Evolutionary conservation across 2,888 invertebrate genomes (phyloP).

Genomic region (Arctia plantaginis): DNA sequence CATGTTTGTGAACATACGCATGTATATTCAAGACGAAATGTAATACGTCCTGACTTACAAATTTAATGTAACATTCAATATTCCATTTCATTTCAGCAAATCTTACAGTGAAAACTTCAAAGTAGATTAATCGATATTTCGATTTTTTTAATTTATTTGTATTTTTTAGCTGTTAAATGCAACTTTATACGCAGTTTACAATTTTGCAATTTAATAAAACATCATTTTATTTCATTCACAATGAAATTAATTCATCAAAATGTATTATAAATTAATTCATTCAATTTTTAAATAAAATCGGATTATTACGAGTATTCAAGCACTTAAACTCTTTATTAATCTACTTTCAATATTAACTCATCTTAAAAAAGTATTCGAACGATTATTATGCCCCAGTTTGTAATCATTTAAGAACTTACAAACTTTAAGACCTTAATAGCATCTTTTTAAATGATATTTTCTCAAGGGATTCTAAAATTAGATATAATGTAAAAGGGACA

Average conservation of each 20-base stretch:
- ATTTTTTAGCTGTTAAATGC: neutral
- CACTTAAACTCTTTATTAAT: constrained; percentile 39
- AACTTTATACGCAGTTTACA: neutral
- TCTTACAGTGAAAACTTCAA: no score
- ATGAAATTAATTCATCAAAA: neutral
- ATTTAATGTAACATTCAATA: no score
- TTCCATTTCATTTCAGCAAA: no score
- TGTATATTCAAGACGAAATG: no score
- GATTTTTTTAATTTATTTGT: no score
- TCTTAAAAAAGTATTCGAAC: constrained; percentile 20
- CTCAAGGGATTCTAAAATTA: neutral
- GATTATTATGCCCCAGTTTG: constrained; percentile 38
- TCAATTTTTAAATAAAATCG: constrained; percentile 14
- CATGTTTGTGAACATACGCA: no score
- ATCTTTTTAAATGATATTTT: constrained; percentile 33
- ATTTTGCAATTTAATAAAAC: neutral
- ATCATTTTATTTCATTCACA: neutral
- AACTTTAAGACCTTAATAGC: constrained; percentile 36
- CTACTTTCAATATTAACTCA: constrained; percentile 17
- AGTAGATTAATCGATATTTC: no score
- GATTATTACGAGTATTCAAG: constrained; percentile 31
- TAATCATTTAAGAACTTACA: constrained; percentile 28
- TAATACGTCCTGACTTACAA: no score
- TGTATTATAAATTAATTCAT: neutral
- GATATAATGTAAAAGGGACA: constrained; percentile 2